Base-by-base conservation (phyloP, 2,888 invertebrate species). In the Tenthredo distinguenda region DNA sequence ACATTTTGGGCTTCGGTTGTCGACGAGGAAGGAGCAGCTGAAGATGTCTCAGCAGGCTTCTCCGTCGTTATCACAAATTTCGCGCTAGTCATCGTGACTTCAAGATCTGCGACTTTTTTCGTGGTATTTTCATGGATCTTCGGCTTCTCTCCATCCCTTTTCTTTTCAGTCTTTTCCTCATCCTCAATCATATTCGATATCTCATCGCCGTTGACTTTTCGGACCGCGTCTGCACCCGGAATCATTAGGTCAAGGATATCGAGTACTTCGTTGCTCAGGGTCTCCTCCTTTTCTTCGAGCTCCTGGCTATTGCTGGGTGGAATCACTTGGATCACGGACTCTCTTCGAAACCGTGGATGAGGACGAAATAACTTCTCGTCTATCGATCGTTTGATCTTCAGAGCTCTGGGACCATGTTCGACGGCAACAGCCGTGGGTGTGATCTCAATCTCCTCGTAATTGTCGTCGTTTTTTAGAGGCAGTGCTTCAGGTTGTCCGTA, bases 401-500 rank as follows among this genome's bases (percentile, higher is more conserved):
- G 79, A 3, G 90, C 91, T 84, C 94, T 91, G 1, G 94, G 94
- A 0, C 94, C 94, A 83, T 94, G 94, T 86, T 94, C 94, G 1
- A 94, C 92, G 0, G 92, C 93, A 0, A 94, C 92, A 0, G 93
- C 92, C 0, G 91, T 89, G 0, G 93, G 93, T 0, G 90, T 90
- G 47, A 92, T 91, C 47, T 92, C 92, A 26, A 91, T 87, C 26
- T 93, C 92, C 1, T 93, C 92, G 85, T 92, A 91, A 34, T 58
- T 71, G 3, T 87, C 87, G 7, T 89, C 88, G 0, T 37, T 77
- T 58, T 88, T 89, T 34, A 86, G 50, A 9, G 89, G 85, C 68
- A 85, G 62, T 0, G 86, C 86, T 55, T 88, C 88, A 15, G 88
- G 86, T 37, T 86, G 87, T 26, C 58, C 87, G 40, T 87, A 88